A percentile compares a stretch with the other conserved stretches of the same genome.
Evolutionary conservation across 2,113 vertebrate genomes (phyloP).

Genomic region (Grus americana): DNA sequence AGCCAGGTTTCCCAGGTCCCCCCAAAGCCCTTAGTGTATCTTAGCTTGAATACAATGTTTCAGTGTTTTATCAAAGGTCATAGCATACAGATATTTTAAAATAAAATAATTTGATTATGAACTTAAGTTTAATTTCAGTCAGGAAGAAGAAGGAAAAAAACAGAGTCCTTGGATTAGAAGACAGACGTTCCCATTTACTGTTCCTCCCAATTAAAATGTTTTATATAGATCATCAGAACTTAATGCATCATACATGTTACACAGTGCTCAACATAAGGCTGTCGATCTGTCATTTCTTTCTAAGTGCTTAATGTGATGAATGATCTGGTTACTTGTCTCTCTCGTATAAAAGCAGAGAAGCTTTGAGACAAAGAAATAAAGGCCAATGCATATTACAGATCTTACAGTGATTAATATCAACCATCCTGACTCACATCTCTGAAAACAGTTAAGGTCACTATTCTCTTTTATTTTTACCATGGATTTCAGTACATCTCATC

Average conservation of each 20-base stretch:
- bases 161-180: background rate
- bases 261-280: background rate
- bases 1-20: background rate
- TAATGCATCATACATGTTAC: background rate
- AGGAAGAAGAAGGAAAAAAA: background rate
- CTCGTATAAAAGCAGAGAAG: conserved; percentile 18
- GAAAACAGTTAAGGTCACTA: conserved; percentile 26
- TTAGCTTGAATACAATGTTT: background rate
- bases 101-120: background rate
- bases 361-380: conserved; percentile 60
- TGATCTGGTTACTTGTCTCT: conserved; percentile 22
- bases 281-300: conserved; percentile 18
- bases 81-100: background rate
- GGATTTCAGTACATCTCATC: background rate
- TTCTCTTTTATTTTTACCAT: background rate
- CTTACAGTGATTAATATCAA: conserved; percentile 4
- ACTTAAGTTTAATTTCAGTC: background rate
- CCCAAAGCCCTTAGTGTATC: background rate
- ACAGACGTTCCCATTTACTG: background rate
- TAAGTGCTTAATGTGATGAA: background rate
- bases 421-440: background rate
- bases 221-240: conserved; percentile 18
- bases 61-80: background rate
- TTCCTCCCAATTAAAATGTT: background rate
- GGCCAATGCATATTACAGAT: background rate